Evolutionary conservation across 92 coral and sea anemone species (phyloP).

Genomic region (Porites evermanni): DNA sequence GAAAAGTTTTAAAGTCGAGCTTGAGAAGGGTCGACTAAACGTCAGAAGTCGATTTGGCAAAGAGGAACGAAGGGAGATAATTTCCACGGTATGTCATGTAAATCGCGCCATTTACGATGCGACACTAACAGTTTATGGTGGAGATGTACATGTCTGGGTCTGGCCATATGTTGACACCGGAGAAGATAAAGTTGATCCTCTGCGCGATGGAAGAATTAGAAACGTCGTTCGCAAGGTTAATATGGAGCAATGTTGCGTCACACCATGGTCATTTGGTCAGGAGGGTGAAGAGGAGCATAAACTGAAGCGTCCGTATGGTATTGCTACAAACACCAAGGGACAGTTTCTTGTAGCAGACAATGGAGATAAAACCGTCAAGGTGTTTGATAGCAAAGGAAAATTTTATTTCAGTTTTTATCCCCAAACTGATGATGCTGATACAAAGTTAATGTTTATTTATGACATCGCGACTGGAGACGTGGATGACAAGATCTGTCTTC

Average conservation of each 20-base stretch:
- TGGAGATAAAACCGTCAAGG: neutral
- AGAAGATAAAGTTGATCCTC: constrained; percentile 10
- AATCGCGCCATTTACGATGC: constrained; percentile 32
- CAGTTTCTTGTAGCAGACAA: neutral
- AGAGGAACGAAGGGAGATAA: constrained; percentile 15
- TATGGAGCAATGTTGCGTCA: constrained; percentile 1
- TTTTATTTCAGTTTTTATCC: neutral
- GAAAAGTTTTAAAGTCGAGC: neutral
- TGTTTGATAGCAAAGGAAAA: neutral
- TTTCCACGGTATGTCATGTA: constrained; percentile 32
- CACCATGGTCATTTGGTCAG: constrained; percentile 24
- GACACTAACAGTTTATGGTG: neutral
- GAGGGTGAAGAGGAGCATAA: constrained; percentile 4
- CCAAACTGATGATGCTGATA: neutral
- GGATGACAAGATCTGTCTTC: neutral
- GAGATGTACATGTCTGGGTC: neutral
- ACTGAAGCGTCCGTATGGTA: neutral
- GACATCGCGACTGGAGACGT: neutral
- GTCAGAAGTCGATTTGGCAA: neutral
- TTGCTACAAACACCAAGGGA: constrained; percentile 22
- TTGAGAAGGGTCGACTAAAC: neutral
- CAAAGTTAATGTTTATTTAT: neutral
- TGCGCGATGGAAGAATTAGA: constrained; percentile 5
- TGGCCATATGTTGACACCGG: constrained; percentile 7
- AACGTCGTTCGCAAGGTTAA: neutral